These are phyloP conservation scores for Cylloceria caligata DNA, from an alignment of 2,888 invertebrate genomes.

Conservation along the genomic window DNA sequence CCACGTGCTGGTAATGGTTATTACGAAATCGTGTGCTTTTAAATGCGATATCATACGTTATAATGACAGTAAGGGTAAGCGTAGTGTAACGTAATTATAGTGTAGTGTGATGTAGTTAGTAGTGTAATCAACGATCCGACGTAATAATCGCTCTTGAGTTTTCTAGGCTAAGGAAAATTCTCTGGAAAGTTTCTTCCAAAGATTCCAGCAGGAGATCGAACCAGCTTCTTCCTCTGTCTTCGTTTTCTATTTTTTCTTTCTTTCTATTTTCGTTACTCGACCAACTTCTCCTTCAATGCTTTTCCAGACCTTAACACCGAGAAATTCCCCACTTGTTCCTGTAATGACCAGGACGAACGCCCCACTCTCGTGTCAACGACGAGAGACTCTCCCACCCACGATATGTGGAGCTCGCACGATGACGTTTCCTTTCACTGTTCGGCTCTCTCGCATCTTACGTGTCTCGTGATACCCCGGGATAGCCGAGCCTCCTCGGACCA, in stretches of 20 bases:
- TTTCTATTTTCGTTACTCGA: constrained; percentile 9
- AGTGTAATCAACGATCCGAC: too few species aligned
- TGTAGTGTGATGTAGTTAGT: too few species aligned
- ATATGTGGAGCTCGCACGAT: constrained; percentile 61
- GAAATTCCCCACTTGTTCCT: not conserved
- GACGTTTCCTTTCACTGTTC: constrained; percentile 74
- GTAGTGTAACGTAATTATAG: too few species aligned
- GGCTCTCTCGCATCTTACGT: constrained; percentile 62
- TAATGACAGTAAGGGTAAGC: not conserved
- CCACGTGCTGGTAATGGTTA: too few species aligned
- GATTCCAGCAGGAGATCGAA: constrained; percentile 35
- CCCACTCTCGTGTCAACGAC: constrained; percentile 5
- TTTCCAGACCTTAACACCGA: constrained; percentile 3
- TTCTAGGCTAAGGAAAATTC: constrained; percentile 44
- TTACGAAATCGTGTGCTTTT: not conserved
- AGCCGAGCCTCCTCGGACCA: constrained; percentile 23
- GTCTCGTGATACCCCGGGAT: constrained; percentile 30
- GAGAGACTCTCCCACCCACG: constrained; percentile 54
- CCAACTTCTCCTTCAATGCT: constrained; percentile 31
- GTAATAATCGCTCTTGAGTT: constrained; percentile 28
- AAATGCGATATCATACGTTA: not conserved
- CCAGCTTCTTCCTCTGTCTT: not conserved
- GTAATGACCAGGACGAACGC: constrained; percentile 8
- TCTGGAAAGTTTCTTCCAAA: constrained; percentile 26
- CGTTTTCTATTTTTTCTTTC: not conserved